Percentiles rank a stretch among this genome's conserved stretches.
These are phyloP conservation scores for Tachystola acroxantha DNA, from an alignment of 2,888 invertebrate genomes.

Conservation along the genomic window DNA sequence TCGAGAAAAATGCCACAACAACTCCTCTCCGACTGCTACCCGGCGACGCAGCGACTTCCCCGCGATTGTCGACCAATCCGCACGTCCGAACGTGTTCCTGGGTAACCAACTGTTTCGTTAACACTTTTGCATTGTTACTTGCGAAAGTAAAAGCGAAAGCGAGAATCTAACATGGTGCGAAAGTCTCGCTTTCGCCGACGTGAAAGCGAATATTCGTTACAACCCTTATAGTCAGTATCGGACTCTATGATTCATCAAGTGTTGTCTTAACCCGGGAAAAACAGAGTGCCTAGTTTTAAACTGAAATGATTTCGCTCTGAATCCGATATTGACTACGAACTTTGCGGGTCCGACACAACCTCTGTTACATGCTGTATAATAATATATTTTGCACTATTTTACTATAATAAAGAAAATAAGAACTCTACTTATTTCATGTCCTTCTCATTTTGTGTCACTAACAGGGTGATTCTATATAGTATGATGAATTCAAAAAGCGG, in stretches of 20 bases:
- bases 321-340: conserved; percentile 11
- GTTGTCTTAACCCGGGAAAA: not conserved
- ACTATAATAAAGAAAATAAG: not conserved
- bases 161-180: conserved; percentile 8
- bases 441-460: not conserved
- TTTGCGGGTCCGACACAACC: conserved; percentile 13
- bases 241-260: conserved; percentile 2
- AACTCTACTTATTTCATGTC: not conserved
- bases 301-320: not conserved
- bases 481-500: not conserved
- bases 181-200: conserved; percentile 10
- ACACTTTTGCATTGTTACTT: conserved; percentile 13
- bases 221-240: conserved; percentile 12
- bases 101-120: conserved; percentile 12
- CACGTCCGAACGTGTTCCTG: conserved; percentile 10
- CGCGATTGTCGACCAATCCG: conserved; percentile 3
- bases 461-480: not conserved
- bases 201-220: conserved; percentile 14
- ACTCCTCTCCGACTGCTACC: conserved; percentile 4
- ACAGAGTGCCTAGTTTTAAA: too few species aligned
- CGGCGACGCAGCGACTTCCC: conserved; percentile 6
- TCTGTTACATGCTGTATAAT: conserved; percentile 12
- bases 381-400: conserved; percentile 2
- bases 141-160: conserved; percentile 13
- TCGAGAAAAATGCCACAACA: conserved; percentile 9